Evolutionary conservation across 2,797 vertebrate species (phyloP).

Genomic region (Enteromius argenteus): DNA sequence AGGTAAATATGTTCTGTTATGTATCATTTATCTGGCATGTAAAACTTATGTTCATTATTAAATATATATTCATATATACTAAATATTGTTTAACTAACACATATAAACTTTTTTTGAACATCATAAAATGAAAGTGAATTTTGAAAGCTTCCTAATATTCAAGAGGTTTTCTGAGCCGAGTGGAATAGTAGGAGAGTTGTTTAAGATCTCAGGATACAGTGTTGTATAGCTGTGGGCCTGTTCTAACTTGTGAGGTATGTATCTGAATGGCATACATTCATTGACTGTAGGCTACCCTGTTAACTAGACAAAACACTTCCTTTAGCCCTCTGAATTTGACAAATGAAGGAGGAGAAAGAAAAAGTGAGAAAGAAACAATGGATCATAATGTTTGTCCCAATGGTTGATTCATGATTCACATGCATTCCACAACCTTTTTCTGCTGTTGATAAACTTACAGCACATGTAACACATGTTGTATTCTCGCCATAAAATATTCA

Average conservation of each 20-base stretch:
- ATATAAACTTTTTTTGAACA: not conserved
- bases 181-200: constrained; percentile 1
- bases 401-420: not conserved
- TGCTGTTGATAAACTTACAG: not conserved
- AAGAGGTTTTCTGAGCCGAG: constrained; percentile 1
- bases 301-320: constrained; percentile 50
- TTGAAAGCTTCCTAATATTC: not conserved
- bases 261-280: constrained; percentile 58
- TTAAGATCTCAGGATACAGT: constrained; percentile 22
- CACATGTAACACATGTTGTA: not conserved
- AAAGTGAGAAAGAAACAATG: not conserved
- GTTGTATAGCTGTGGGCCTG: constrained; percentile 42
- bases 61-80: not conserved
- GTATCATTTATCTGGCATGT: not conserved
- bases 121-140: not conserved
- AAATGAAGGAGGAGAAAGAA: constrained; percentile 3
- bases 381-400: not conserved
- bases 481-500: not conserved
- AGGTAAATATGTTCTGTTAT: not conserved
- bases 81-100: not conserved
- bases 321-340: not conserved
- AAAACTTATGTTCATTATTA: not conserved
- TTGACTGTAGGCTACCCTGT: constrained; percentile 59
- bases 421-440: not conserved
- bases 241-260: constrained; percentile 60